These are phyloP conservation scores for Anaspis maculata DNA, from an alignment of 2,888 invertebrate genomes.

Conservation along the genomic window DNA sequence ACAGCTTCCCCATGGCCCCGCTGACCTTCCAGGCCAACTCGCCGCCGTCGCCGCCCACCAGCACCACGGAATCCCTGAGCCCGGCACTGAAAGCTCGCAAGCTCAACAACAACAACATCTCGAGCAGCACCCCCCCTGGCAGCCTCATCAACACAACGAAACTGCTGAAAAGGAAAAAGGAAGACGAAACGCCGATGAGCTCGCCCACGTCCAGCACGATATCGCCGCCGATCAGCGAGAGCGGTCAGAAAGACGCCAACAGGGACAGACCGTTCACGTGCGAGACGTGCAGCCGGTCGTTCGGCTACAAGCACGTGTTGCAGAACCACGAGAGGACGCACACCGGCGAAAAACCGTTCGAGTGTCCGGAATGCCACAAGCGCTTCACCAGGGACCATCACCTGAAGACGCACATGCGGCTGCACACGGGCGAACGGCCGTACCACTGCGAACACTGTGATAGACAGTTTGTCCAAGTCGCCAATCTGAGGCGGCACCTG, in stretches of 20 bases:
- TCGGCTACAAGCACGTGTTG: slow-evolving; percentile 89
- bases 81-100: slow-evolving; percentile 37
- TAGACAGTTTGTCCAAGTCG: slow-evolving; percentile 83
- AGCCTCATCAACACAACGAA: slow-evolving; percentile 21
- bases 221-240: slow-evolving; percentile 44
- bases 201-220: slow-evolving; percentile 48
- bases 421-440: slow-evolving; percentile 90
- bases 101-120: slow-evolving; percentile 32
- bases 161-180: slow-evolving; percentile 33
- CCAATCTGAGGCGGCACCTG: slow-evolving; percentile 79
- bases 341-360: slow-evolving; percentile 91
- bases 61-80: slow-evolving; percentile 34
- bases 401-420: slow-evolving; percentile 83
- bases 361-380: slow-evolving; percentile 86
- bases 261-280: slow-evolving; percentile 84
- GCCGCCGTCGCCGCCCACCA: slow-evolving; percentile 47
- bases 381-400: slow-evolving; percentile 89
- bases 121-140: slow-evolving; percentile 40
- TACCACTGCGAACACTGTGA: slow-evolving; percentile 89
- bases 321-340: slow-evolving; percentile 93
- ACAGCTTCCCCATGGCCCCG: too few species aligned
- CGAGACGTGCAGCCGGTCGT: slow-evolving; percentile 77
- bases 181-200: slow-evolving; percentile 41
- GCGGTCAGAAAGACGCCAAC: slow-evolving; percentile 29
- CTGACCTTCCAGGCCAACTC: slow-evolving; percentile 42